Evolutionary conservation across 2,797 vertebrate species (phyloP).

Genomic region (Brachyrhaphis roseni): DNA sequence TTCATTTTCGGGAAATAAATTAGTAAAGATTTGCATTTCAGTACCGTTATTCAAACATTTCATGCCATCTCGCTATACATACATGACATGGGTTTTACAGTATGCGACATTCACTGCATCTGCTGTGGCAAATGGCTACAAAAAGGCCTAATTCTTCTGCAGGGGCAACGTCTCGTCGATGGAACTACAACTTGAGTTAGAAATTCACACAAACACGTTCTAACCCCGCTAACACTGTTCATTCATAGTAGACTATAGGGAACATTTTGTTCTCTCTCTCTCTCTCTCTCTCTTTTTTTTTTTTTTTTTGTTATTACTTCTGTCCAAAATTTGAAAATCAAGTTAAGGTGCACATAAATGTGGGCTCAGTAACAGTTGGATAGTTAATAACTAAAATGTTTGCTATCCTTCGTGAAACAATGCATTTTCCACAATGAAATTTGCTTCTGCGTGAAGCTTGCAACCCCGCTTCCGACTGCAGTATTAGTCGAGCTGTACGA

Average conservation of each 20-base stretch:
- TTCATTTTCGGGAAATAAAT: constrained; percentile 77
- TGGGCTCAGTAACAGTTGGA: constrained; percentile 22
- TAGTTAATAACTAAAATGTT: constrained; percentile 12
- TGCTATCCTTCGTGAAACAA: constrained; percentile 10
- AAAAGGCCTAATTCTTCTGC: constrained; percentile 29
- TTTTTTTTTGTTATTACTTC: constrained; percentile 10
- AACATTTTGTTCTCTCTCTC: neutral
- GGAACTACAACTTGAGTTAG: constrained; percentile 12
- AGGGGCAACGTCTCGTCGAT: constrained; percentile 36
- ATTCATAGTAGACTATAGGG: constrained; percentile 18
- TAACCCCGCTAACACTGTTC: constrained; percentile 31
- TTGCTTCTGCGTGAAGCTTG: constrained; percentile 31
- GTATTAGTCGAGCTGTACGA: constrained; percentile 20
- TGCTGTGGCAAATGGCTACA: constrained; percentile 38
- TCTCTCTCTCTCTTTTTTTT: no score
- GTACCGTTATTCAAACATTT: constrained; percentile 69
- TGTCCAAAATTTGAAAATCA: constrained; percentile 13
- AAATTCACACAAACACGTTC: constrained; percentile 30
- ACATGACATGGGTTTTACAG: constrained; percentile 73
- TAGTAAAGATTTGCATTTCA: constrained; percentile 75
- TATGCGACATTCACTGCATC: constrained; percentile 45
- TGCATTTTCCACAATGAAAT: constrained; percentile 23
- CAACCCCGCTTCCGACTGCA: neutral
- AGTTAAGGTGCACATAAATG: constrained; percentile 16
- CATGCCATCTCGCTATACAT: constrained; percentile 81